Conservation (phyloP, 2,113 vertebrate genomes). For the Ciconia stormi region DNA sequence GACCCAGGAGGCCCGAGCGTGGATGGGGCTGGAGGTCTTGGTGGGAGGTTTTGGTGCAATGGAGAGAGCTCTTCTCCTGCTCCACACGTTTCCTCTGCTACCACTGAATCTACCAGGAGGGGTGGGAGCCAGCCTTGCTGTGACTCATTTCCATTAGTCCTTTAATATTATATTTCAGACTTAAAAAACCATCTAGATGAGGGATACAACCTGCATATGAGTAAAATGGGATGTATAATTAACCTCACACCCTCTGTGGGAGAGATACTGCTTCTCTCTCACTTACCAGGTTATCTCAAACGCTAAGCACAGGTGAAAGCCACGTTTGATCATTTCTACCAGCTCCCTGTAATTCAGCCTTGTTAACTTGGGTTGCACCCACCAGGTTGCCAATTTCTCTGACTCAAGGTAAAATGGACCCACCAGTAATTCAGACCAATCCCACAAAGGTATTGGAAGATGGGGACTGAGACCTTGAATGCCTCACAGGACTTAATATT, state of each 20-base stretch:
- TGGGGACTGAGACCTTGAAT: neutral
- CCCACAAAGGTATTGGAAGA: neutral
- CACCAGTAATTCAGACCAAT: neutral
- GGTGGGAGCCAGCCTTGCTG: neutral
- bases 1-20: accelerated
- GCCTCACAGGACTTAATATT: neutral
- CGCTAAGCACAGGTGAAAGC: neutral
- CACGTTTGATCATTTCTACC: neutral
- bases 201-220: neutral
- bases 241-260: neutral
- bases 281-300: neutral
- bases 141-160: neutral
- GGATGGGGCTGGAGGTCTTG: neutral
- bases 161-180: neutral
- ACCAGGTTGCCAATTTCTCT: neutral
- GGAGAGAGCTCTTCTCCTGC: neutral
- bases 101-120: neutral
- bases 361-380: neutral
- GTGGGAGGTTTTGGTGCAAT: neutral
- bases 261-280: neutral
- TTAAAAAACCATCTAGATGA: neutral
- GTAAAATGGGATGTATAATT: neutral
- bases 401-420: neutral
- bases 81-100: neutral
- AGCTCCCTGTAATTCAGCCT: neutral